Evolutionary conservation across 2,888 invertebrate genomes (phyloP), one percentile per base, ranked within the genome.

Genomic region (Chironomus tentans): DNA sequence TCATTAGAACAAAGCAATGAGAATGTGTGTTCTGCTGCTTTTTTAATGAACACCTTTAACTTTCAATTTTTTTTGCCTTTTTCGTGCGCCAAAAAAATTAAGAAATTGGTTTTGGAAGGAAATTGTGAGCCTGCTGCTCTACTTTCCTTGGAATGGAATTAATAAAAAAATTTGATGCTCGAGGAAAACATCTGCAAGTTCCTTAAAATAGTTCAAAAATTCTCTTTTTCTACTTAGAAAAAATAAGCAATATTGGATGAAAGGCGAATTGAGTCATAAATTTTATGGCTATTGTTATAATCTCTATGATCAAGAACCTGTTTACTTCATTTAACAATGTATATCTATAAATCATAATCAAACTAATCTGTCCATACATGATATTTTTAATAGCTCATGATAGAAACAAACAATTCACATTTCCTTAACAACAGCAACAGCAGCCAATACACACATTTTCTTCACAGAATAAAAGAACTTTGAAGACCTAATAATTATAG

Each of bases 11-110:
- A 38, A 38, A 38, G 38, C 38, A 38, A 38, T 38, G 38, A 38
- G 38, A 74, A 65, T 48, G 61, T 74, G 62, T 61, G 24, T 12
- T 18, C 65, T 13, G 18, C 13, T 65, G 21, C 21, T 3, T 65
- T 21, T 46, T 74, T 74, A 74, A 74, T 74, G 74, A 74, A 74
- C 74, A 74, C 74, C 74, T 74, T 74, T 56, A 56, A 50, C 56
- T 56, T 56, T 56, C 18, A 15, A 18, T 15, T 15, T 7, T 56
- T 56, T 21, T 65, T 4, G 1, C 28, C 62, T 62, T 61, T 50
- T 38, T 72, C 72, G 7, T 72, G 74, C 47, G 74, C 74, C 48
- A 65, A 74, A 74, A 73, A 50, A 73, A 73, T 62, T 38, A 38
- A 38, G 38, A 38, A 38, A 38, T 38, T 38, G 38, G 62, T 46